Base-by-base conservation (phyloP, 1,140 invertebrate species). In the Aricia agestis region DNA sequence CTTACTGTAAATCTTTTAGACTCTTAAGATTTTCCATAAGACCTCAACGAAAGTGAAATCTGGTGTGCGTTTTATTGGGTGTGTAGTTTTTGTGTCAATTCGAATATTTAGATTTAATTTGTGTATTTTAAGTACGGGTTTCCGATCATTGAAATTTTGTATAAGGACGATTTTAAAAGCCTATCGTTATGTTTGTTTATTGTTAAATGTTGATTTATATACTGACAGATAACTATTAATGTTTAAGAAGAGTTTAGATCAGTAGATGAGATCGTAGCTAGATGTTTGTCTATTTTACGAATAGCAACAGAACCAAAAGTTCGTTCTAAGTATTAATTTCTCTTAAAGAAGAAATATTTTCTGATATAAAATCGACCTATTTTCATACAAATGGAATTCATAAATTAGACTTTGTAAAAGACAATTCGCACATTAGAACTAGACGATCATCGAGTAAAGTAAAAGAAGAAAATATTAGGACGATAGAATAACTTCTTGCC, bases 291-390 rank as follows among this genome's bases (percentile, higher is more conserved):
- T 82, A 80, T 83, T 75, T 82, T 79, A 74, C 82, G 78, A 77
- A 72, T 78, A 80, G 77, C 76, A 76, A 78, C 79, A 81, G 83
- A 88, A 87, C 82, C 83, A 90, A 88, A 81, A 78, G 79, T 85
- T 87, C 76, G 79, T 73, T 78, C 86, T 87, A 87, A 83, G 82
- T 84, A 82, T 80, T 77, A 77, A 70, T 82, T 82, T 85, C 78
- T 85, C 78, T 79, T 77, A 85, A 87, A 74, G 82, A 81, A 78
- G 80, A 81, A 82, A 80, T 91, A 91, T 91, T 91, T 91, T 91
- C 87, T 87, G 80, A 85, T 82, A 85, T 80, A 87, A 88, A 86
- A 82, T 72, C 85, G 83, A 83, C 83, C 84, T 89, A 89, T 91
- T 91, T 91, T 89, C 87, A 84, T 89, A 91, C 88, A 81, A 82